These are phyloP conservation scores for Condylura cristata DNA, from an alignment of 2,113 vertebrate genomes.

Conservation along the genomic window DNA sequence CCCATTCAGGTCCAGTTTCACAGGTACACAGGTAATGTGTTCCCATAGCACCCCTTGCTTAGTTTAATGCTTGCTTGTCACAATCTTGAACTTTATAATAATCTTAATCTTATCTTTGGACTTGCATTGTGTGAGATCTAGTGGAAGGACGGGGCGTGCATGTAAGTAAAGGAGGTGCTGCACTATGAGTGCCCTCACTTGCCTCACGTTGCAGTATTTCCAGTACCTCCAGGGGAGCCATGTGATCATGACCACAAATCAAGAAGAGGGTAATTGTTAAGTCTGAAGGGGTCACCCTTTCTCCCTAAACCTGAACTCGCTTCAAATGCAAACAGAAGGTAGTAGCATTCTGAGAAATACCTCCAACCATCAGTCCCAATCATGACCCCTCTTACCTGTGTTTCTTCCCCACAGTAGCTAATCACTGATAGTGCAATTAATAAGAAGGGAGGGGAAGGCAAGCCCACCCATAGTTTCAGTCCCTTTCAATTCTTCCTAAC, in stretches of 20 bases:
- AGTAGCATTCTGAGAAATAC: background rate
- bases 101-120: background rate
- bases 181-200: background rate
- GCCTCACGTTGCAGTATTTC: background rate
- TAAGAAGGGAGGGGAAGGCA: background rate
- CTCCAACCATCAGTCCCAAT: background rate
- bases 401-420: background rate
- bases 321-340: background rate
- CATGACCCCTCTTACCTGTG: background rate
- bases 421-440: background rate
- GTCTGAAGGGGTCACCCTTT: background rate
- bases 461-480: background rate
- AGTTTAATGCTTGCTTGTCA: background rate
- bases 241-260: background rate
- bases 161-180: background rate
- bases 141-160: background rate
- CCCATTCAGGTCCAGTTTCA: background rate
- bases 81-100: background rate
- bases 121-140: background rate
- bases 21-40: accelerated
- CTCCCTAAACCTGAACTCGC: background rate
- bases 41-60: background rate
- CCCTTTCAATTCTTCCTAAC: background rate
- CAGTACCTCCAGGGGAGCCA: too few species aligned
- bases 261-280: background rate